A percentile compares a stretch with the other conserved stretches of the same genome.
Conservation (phyloP, 1,140 invertebrate genomes). For the Samia ricini region DNA sequence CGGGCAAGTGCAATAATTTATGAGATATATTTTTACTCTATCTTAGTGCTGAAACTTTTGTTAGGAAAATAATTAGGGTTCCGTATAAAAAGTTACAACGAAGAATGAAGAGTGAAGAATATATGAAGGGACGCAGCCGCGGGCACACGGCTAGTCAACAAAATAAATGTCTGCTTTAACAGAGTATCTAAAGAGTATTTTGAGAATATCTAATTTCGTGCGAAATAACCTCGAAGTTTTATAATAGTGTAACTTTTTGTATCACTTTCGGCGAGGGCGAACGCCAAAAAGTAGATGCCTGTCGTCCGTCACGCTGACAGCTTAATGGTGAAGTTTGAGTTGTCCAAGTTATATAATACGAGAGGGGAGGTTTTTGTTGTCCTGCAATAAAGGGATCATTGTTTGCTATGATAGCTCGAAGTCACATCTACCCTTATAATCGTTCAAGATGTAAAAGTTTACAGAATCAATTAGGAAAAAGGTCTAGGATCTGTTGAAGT, state of each 20-base stretch:
- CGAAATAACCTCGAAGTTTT: background rate
- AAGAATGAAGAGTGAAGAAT: too few relatives aligned
- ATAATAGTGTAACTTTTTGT: background rate
- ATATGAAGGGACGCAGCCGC: too few relatives aligned
- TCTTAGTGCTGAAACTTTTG: too few relatives aligned
- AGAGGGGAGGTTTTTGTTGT: background rate
- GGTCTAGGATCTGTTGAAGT: too few relatives aligned
- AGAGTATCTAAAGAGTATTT: too few relatives aligned
- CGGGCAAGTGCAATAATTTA: too few relatives aligned
- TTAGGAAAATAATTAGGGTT: too few relatives aligned
- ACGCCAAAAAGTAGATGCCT: background rate
- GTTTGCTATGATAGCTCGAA: background rate
- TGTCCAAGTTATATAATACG: background rate
- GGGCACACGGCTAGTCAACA: too few relatives aligned
- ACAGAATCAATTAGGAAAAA: too few relatives aligned
- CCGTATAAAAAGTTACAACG: too few relatives aligned
- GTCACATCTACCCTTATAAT: background rate
- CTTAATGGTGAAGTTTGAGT: background rate
- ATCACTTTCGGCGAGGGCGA: background rate
- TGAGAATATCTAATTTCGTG: background rate
- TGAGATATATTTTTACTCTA: too few relatives aligned
- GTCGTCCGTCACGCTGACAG: background rate
- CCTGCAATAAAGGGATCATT: background rate
- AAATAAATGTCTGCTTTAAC: too few relatives aligned
- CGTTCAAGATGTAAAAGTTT: background rate